Evolutionary conservation across 2,888 invertebrate species (phyloP).

Genomic region (Smittia aterrima): DNA sequence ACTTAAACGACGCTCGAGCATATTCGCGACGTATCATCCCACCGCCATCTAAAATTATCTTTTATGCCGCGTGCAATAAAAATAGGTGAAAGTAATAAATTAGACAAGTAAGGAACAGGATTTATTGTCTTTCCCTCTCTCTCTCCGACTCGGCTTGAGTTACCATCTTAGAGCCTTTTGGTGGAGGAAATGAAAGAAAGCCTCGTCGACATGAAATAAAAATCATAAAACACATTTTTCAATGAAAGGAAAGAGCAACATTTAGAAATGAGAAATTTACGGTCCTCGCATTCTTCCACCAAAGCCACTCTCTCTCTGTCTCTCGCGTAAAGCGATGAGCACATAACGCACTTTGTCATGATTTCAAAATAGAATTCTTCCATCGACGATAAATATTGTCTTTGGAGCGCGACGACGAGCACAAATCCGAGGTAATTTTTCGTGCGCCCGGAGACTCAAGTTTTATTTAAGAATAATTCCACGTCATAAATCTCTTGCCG

Average conservation of each 20-base stretch:
- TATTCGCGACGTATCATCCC: neutral
- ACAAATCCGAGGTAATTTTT: neutral
- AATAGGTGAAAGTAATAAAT: conserved; percentile 36
- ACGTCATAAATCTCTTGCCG: conserved; percentile 1
- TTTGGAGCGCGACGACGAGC: neutral
- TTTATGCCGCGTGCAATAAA: conserved; percentile 10
- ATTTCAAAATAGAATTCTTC: neutral
- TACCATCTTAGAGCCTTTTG: conserved; percentile 1
- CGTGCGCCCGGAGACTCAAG: neutral
- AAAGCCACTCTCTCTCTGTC: neutral
- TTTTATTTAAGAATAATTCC: conserved; percentile 8
- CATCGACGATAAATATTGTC: neutral
- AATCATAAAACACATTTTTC: conserved; percentile 33
- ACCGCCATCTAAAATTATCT: conserved; percentile 28
- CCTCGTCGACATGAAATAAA: conserved; percentile 5
- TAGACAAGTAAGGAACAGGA: conserved; percentile 21
- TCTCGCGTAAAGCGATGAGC: neutral
- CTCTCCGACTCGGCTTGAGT: neutral
- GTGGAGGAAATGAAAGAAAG: neutral
- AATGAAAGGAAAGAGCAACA: neutral
- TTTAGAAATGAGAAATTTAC: conserved; percentile 32
- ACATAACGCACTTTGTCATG: conserved; percentile 8
- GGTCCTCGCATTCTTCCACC: neutral
- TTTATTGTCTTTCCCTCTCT: conserved; percentile 26
- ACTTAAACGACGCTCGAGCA: no score